Percentiles rank a stretch among this genome's conserved stretches.
phyloP scores from a whole-genome alignment of 2,888 invertebrate genomes.

The Spodoptera exigua region DNA sequence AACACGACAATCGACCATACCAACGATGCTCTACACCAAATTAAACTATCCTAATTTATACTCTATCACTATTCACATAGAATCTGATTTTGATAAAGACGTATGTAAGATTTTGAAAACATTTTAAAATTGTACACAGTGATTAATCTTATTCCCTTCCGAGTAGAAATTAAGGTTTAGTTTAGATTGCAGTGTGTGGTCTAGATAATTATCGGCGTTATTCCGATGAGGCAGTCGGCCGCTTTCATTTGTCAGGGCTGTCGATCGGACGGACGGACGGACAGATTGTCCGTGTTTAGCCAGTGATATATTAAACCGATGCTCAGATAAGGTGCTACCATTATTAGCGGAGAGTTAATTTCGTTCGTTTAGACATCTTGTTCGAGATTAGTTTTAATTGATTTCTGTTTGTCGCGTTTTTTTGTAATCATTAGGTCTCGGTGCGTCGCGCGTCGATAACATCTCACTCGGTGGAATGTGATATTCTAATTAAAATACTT shows the following conservation, averaged over 20 bases:
- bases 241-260: conserved; percentile 72
- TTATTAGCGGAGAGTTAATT: conserved; percentile 69
- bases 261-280: conserved; percentile 62
- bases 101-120: conserved; percentile 30
- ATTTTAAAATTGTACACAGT: conserved; percentile 52
- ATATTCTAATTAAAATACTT: conserved; percentile 49
- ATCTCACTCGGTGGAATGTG: conserved; percentile 51
- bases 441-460: conserved; percentile 39
- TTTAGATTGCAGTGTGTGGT: conserved; percentile 51
- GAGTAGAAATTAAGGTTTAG: conserved; percentile 55
- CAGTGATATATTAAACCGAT: conserved; percentile 75
- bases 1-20: conserved; percentile 62
- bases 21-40: conserved; percentile 42
- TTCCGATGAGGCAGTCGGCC: conserved; percentile 63
- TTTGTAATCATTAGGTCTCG: conserved; percentile 53
- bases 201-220: conserved; percentile 74
- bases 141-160: conserved; percentile 61
- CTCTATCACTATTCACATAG: neutral
- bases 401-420: conserved; percentile 59
- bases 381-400: conserved; percentile 57
- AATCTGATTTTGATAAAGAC: conserved; percentile 11
- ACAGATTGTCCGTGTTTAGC: conserved; percentile 69
- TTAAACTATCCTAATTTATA: conserved; percentile 42
- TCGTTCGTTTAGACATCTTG: conserved; percentile 63
- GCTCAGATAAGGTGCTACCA: conserved; percentile 67